A percentile compares a stretch with the other conserved stretches of the same genome.
These are phyloP conservation scores for Brachyrhaphis roseni DNA, from an alignment of 2,797 vertebrate genomes.

Conservation along the genomic window DNA sequence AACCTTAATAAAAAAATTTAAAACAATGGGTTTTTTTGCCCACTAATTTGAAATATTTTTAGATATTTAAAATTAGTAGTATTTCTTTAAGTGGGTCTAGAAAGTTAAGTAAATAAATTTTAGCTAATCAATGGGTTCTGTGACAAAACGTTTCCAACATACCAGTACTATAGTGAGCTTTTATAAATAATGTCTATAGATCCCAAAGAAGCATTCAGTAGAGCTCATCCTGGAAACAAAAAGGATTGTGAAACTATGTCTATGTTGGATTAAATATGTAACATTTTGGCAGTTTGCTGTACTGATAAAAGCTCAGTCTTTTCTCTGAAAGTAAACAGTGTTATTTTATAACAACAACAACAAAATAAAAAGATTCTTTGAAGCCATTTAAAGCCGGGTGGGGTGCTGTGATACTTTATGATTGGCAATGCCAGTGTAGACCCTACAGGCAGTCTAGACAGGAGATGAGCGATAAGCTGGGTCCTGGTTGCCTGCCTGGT, in stretches of 20 bases:
- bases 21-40: not conserved
- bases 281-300: not conserved
- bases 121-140: not conserved
- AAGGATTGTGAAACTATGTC: not conserved
- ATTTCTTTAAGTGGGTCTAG: not conserved
- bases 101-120: not conserved
- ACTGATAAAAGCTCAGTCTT: not conserved
- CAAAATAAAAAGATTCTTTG: constrained; percentile 12
- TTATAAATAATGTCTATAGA: not conserved
- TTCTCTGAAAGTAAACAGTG: not conserved
- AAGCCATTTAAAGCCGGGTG: constrained; percentile 8
- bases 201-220: not conserved
- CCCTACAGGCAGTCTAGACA: constrained; percentile 72
- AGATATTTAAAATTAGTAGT: not conserved
- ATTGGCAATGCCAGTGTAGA: constrained; percentile 42
- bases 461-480: constrained; percentile 68
- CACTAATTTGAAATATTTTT: not conserved
- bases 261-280: not conserved
- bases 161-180: not conserved
- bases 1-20: not conserved
- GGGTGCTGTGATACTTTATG: constrained; percentile 23
- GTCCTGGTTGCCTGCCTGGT: constrained; percentile 56
- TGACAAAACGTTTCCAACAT: not conserved
- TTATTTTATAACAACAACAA: not conserved
- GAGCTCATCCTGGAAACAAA: not conserved